These are phyloP conservation scores for Cyanocitta stelleri DNA, from an alignment of 2,113 vertebrate genomes.

Conservation along the genomic window DNA sequence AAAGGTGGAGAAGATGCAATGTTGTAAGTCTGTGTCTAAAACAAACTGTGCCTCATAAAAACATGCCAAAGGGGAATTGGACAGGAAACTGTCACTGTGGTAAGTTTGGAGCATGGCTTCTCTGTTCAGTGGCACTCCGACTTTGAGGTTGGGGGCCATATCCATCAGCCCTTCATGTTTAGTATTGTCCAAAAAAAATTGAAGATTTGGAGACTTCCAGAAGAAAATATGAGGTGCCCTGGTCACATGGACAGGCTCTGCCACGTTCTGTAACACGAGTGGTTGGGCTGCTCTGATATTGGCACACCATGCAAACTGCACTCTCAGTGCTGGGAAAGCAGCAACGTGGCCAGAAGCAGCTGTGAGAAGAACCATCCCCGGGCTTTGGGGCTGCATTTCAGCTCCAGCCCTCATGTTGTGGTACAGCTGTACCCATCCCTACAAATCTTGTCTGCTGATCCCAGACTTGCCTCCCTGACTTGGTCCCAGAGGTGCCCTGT, in stretches of 20 bases:
- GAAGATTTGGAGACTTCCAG: not conserved
- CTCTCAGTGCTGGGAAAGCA: not conserved
- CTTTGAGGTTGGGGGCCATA: not conserved
- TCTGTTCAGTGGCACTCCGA: not conserved
- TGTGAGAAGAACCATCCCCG: fast-evolving
- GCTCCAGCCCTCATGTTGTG: not conserved
- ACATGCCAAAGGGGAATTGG: not conserved
- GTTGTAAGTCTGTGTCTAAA: not conserved
- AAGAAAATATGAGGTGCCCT: not conserved
- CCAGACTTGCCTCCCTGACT: not conserved
- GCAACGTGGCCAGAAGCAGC: not conserved
- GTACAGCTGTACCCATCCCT: not conserved
- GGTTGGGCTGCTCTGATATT: not conserved
- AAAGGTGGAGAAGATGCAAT: not conserved
- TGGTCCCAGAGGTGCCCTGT: not conserved
- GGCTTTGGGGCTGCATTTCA: not conserved
- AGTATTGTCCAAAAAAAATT: not conserved
- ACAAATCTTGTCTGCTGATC: not conserved
- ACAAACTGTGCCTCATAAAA: not conserved
- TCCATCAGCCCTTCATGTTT: not conserved
- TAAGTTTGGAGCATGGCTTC: not conserved
- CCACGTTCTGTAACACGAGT: fast-evolving
- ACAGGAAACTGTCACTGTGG: not conserved
- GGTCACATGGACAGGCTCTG: not conserved
- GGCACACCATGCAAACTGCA: too few relatives aligned